Evolutionary conservation across 2,888 invertebrate species (phyloP).

Genomic region (Encarsia formosa): DNA sequence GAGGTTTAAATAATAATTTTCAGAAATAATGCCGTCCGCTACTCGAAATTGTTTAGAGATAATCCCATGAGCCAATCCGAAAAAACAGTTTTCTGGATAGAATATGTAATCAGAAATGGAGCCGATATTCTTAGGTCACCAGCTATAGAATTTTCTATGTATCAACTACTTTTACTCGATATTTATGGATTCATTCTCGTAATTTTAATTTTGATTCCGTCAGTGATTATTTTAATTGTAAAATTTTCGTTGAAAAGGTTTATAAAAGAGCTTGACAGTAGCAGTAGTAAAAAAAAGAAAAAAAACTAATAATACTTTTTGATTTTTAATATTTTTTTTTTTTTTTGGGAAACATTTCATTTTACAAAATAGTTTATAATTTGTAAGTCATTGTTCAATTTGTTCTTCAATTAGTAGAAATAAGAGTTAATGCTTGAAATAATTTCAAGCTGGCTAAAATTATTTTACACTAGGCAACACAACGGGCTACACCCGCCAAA

Average conservation of each 20-base stretch:
- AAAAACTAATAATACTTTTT: no score
- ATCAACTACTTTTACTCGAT: slow-evolving; percentile 37
- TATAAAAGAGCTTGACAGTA: no score
- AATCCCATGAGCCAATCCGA: slow-evolving; percentile 35
- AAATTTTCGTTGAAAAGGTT: not conserved
- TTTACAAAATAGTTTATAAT: no score
- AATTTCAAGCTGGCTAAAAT: no score
- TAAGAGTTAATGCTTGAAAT: no score
- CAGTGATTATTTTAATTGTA: not conserved
- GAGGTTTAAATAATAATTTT: not conserved
- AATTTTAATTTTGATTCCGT: not conserved
- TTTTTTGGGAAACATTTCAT: no score
- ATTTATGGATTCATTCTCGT: slow-evolving; percentile 30
- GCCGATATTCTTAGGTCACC: slow-evolving; percentile 34
- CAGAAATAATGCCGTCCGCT: slow-evolving; percentile 23
- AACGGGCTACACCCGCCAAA: no score
- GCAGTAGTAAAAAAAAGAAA: not conserved
- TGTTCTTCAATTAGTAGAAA: no score
- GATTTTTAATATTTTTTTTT: no score
- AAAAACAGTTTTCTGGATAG: slow-evolving; percentile 38
- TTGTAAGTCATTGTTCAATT: no score
- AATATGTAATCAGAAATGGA: slow-evolving; percentile 40
- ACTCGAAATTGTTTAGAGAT: slow-evolving; percentile 34
- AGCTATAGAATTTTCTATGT: slow-evolving; percentile 33
- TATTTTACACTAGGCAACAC: no score